Evolutionary conservation across 1,140 invertebrate species (phyloP).

Genomic region (Brachionus calyciflorus): DNA sequence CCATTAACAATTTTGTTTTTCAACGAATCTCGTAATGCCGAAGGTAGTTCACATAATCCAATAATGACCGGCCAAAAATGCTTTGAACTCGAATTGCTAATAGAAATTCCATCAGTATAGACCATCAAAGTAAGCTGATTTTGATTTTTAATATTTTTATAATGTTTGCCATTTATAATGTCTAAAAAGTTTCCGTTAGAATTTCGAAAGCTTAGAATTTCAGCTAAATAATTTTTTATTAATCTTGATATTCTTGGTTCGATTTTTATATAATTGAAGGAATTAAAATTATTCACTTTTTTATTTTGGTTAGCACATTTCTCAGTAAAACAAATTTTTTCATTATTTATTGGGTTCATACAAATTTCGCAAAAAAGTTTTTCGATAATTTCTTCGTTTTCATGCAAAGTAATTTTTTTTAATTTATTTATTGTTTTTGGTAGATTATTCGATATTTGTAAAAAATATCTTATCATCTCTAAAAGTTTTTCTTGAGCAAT

Average conservation of each 20-base stretch:
- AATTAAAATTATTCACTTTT: not conserved
- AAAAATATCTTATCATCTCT: not conserved
- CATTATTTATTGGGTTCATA: not conserved
- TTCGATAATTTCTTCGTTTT: not conserved
- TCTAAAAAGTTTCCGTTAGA: not conserved
- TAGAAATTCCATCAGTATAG: conserved; percentile 3
- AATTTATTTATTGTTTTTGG: conserved; percentile 28
- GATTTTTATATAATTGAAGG: not conserved
- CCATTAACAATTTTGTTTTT: not conserved
- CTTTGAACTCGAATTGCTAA: conserved; percentile 10
- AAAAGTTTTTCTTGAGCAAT: not conserved
- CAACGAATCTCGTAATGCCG: not conserved
- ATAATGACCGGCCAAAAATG: not conserved
- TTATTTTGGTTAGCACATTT: not conserved
- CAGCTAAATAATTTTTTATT: not conserved
- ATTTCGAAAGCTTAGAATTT: not conserved
- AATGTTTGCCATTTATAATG: not conserved
- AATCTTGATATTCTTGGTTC: not conserved
- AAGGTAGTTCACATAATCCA: not conserved
- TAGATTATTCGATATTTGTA: not conserved
- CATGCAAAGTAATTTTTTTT: not conserved
- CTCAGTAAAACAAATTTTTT: not conserved
- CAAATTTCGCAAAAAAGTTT: not conserved
- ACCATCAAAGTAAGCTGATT: not conserved
- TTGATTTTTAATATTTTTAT: not conserved